Percentiles rank a stretch among this genome's conserved stretches.
These are phyloP conservation scores for Micromussa lordhowensis DNA, from an alignment of 92 coral and sea anemone genomes.

Conservation along the genomic window DNA sequence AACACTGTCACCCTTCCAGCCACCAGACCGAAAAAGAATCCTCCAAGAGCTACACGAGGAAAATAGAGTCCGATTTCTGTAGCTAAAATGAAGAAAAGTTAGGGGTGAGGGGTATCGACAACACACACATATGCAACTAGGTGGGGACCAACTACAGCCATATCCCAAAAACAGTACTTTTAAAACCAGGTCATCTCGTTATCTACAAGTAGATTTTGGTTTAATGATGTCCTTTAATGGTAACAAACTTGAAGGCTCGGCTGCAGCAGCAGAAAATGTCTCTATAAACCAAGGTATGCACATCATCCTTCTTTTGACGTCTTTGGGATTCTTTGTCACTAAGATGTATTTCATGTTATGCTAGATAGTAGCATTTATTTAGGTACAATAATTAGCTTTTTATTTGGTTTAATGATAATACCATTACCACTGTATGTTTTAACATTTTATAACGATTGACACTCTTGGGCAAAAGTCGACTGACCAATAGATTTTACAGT, in stretches of 20 bases:
- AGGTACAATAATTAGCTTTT: too few relatives aligned
- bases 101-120: background rate
- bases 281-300: too few relatives aligned
- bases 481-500: background rate
- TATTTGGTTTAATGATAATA: too few relatives aligned
- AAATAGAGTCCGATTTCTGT: constrained; percentile 95
- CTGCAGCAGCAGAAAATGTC: background rate
- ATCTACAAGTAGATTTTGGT: background rate
- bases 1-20: constrained; percentile 98
- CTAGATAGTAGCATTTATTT: background rate
- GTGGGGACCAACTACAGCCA: background rate
- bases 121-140: background rate
- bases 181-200: background rate
- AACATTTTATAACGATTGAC: background rate
- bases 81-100: constrained; percentile 49
- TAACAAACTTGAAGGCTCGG: background rate
- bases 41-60: constrained; percentile 98
- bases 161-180: background rate
- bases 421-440: too few relatives aligned
- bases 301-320: too few relatives aligned
- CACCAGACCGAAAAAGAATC: constrained; percentile 93
- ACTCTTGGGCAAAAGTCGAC: background rate
- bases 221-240: background rate
- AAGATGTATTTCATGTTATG: background rate
- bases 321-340: too few relatives aligned